Percentiles rank a stretch among this genome's conserved stretches.
phyloP scores from a whole-genome alignment of 2,888 invertebrate species.

The Ectropis crepuscularia region DNA sequence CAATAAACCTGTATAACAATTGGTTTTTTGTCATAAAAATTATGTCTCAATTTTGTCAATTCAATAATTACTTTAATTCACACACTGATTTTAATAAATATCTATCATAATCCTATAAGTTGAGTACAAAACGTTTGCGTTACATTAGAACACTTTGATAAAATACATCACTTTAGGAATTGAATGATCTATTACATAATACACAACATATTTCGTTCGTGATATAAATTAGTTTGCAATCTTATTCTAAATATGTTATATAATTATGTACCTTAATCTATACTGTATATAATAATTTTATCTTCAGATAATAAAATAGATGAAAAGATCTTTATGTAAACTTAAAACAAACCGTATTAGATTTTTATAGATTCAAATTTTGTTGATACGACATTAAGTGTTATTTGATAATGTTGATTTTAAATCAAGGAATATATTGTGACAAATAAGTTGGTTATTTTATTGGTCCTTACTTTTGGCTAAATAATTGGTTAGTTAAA shows the following conservation, averaged over 20 bases:
- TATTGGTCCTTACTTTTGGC: constrained; percentile 44
- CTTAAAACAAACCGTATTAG: constrained; percentile 24
- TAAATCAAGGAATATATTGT: constrained; percentile 2
- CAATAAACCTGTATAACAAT: too few species aligned
- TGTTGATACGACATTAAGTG: too few species aligned
- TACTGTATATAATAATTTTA: constrained; percentile 28
- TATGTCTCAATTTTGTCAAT: too few species aligned
- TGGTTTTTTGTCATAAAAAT: too few species aligned
- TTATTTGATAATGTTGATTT: too few species aligned
- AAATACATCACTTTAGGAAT: background rate
- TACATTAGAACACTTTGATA: background rate
- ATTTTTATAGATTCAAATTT: constrained; percentile 16
- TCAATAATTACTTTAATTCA: too few species aligned
- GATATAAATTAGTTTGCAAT: constrained; percentile 34
- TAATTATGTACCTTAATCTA: constrained; percentile 25
- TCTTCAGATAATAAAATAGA: constrained; percentile 39
- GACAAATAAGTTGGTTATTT: constrained; percentile 31
- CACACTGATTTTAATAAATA: too few species aligned
- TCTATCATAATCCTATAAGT: background rate
- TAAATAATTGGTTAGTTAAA: constrained; percentile 26
- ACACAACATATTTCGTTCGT: constrained; percentile 28
- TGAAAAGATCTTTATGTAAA: constrained; percentile 34
- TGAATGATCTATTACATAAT: constrained; percentile 30
- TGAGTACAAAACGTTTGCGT: background rate
- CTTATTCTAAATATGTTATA: constrained; percentile 33